These are phyloP conservation scores for Oasisia sp. DNA, from an alignment of 2,888 invertebrate genomes.

Conservation along the genomic window DNA sequence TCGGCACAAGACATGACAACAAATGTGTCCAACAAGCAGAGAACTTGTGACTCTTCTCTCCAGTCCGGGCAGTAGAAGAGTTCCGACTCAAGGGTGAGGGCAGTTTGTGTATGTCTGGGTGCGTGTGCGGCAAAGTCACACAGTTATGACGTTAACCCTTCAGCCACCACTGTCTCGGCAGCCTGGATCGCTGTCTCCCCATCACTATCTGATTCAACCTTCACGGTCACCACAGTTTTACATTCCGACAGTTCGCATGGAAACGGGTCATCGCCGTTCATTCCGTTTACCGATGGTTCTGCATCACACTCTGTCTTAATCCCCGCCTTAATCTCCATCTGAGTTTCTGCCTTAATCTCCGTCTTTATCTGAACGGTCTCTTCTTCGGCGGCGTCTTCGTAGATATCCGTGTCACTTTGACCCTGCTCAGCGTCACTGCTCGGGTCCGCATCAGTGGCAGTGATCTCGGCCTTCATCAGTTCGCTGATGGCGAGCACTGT, in stretches of 20 bases:
- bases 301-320: neutral
- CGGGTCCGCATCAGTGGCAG: neutral
- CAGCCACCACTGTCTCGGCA: neutral
- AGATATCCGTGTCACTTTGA: neutral
- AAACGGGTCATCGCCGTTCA: neutral
- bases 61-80: neutral
- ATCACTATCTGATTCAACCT: neutral
- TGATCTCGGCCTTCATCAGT: neutral
- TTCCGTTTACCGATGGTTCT: neutral
- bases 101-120: neutral
- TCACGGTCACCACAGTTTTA: neutral
- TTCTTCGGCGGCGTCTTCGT: neutral
- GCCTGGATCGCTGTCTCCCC: neutral
- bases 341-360: too few species aligned
- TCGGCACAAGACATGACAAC: neutral
- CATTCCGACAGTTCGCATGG: neutral
- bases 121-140: neutral
- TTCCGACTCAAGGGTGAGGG: neutral
- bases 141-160: slow-evolving; percentile 1
- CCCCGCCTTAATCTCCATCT: too few species aligned
- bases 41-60: neutral
- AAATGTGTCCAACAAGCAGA: neutral
- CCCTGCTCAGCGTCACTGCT: neutral
- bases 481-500: neutral
- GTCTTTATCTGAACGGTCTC: neutral